Base-by-base conservation (phyloP, 2,113 vertebrate species). In the Parotia lawesii region DNA sequence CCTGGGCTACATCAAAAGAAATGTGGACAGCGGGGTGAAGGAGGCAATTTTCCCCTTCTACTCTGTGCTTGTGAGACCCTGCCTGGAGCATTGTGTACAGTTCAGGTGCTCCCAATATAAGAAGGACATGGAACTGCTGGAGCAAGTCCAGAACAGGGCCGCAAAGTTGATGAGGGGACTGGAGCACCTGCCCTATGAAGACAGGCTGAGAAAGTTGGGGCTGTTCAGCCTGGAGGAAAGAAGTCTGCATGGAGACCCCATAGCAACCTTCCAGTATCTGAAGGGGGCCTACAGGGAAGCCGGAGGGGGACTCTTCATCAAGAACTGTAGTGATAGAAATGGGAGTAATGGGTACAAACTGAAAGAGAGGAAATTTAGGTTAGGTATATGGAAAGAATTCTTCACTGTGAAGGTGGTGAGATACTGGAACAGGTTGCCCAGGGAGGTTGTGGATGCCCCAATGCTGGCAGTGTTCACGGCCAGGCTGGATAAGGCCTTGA, bases 291-390 rank as follows among this genome's bases (percentile, higher is more conserved):
- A 6, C 29, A 48, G n/a, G 24, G 42, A 27, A 50, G 25, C 31
- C 0, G 0, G 33, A 79, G 22, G 2, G 21, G 5, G 5, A 44
- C 7, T 4, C 33, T 57, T 50, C 35, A 40, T 48, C 11, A 33
- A 7, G 50, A 72, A 9, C 22, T 44, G 22, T 28, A 50, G 44
- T 44, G 44, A 38, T 29, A 10, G 27, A 37, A 44, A 44, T 58
- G 45, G 45, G 45, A 45, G 45, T 45, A 45, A 45, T 45, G 45
- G 45, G 19, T 37, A 42, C 21, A 58, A 58, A n/a, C 16, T 51
- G 33, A 31, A 58, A 65, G 37, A 65, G 15, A 19, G 27, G 27
- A 80, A 27, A 33, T 44, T 44, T 20, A 66, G 7, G 27, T 58
- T 51, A n/a, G 23, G 6, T 66, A 4, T 72, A 28, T 37, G 22